phyloP scores from a whole-genome alignment of 2,888 invertebrate species.

The Erynnis tages region DNA sequence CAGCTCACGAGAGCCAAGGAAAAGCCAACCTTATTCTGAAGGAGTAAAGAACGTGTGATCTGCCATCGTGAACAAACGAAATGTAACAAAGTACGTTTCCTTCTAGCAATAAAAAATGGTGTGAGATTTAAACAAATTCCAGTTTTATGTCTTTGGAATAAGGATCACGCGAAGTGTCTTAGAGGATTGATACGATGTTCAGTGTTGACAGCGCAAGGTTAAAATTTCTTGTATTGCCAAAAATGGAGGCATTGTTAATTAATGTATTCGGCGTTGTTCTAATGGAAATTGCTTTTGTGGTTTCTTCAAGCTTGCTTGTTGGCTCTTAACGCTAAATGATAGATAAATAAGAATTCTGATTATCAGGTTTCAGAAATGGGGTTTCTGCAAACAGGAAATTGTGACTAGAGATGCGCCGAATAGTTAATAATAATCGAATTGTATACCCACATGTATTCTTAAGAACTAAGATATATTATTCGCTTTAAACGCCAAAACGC shows the following conservation, averaged over 20 bases:
- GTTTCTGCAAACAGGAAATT: too few species aligned
- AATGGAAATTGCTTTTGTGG: constrained; percentile 21
- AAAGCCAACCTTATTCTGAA: background rate
- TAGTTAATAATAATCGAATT: too few species aligned
- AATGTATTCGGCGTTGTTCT: constrained; percentile 16
- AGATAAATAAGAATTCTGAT: too few species aligned
- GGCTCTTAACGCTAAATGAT: too few species aligned
- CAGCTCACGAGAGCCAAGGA: background rate
- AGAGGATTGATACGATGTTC: background rate
- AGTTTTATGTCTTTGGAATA: background rate
- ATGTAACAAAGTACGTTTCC: too few species aligned
- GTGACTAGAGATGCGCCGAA: too few species aligned
- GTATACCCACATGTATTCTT: too few species aligned
- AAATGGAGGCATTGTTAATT: constrained; percentile 22
- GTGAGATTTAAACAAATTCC: background rate
- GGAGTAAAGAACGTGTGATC: background rate
- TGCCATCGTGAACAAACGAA: too few species aligned
- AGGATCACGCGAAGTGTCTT: background rate
- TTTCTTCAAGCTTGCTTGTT: constrained; percentile 7
- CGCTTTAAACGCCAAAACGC: too few species aligned
- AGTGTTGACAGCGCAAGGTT: constrained; percentile 14
- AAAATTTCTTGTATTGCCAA: constrained; percentile 18
- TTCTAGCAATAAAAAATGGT: too few species aligned
- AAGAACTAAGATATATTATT: too few species aligned
- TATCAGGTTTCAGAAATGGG: background rate